Conservation (phyloP, 2,113 vertebrate genomes). For the Anhinga rufa region DNA sequence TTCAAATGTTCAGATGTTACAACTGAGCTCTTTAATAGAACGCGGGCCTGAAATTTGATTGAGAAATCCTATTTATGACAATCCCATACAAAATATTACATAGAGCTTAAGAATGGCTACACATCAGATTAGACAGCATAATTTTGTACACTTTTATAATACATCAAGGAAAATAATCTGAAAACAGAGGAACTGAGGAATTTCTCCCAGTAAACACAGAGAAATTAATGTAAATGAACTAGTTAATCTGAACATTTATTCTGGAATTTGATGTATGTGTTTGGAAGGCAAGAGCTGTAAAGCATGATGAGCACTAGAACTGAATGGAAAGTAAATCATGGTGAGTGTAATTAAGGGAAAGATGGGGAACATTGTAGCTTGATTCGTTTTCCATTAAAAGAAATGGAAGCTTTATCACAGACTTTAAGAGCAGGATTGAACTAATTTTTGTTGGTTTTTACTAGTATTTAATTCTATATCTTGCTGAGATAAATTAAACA, state of each 20-base stretch:
- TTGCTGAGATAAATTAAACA: background rate
- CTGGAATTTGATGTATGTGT: background rate
- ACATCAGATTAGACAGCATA: background rate
- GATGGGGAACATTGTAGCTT: background rate
- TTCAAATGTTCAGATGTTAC: background rate
- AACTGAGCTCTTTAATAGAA: background rate
- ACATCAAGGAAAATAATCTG: background rate
- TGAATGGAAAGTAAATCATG: background rate
- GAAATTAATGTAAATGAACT: background rate
- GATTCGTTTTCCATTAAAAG: background rate
- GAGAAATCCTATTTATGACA: background rate
- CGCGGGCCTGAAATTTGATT: background rate
- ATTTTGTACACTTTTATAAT: background rate
- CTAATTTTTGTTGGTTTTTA: background rate
- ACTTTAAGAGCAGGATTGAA: background rate
- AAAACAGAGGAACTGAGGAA: background rate
- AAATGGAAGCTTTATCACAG: background rate
- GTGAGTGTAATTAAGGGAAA: background rate
- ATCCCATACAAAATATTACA: background rate
- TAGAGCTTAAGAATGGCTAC: background rate
- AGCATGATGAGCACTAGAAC: background rate
- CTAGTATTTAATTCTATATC: background rate
- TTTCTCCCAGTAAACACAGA: background rate
- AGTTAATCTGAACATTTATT: background rate
- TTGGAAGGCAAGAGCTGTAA: background rate